Evolutionary conservation across 1,140 invertebrate species (phyloP).

Genomic region (Drosophila sturtevanti): DNA sequence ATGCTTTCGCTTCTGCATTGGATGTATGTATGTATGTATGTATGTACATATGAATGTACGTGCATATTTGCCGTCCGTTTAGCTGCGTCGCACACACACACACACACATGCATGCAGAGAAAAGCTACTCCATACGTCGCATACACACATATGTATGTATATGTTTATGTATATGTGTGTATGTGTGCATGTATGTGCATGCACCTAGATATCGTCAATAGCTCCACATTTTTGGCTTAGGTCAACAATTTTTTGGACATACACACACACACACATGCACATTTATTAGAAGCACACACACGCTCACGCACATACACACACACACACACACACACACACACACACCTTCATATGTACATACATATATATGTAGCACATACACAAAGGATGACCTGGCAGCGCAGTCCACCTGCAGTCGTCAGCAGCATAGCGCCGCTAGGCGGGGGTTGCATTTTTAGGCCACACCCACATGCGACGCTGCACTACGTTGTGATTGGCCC

Average conservation of each 20-base stretch:
- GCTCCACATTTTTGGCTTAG: slow-evolving; percentile 21
- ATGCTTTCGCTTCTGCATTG: no score
- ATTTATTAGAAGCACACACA: slow-evolving; percentile 5
- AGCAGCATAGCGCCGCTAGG: slow-evolving; percentile 28
- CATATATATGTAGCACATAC: neutral
- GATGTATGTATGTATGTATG: neutral
- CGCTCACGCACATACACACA: neutral
- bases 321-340: neutral
- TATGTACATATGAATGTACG: neutral
- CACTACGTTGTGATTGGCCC: slow-evolving; percentile 81
- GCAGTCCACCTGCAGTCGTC: slow-evolving; percentile 48
- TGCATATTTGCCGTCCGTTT: neutral
- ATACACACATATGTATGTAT: neutral
- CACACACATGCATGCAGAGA: slow-evolving; percentile 14
- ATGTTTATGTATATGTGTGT: no score
- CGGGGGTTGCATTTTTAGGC: slow-evolving; percentile 82
- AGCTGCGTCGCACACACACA: slow-evolving; percentile 8
- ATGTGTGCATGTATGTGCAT: neutral
- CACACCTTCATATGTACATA: slow-evolving; percentile 6
- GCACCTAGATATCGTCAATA: slow-evolving; percentile 17
- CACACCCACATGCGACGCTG: slow-evolving; percentile 82
- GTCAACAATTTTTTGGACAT: slow-evolving; percentile 45
- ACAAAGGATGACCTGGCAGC: slow-evolving; percentile 17
- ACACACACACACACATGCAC: slow-evolving; percentile 27
- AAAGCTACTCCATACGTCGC: no score